Conservation (phyloP, 2,797 vertebrate species). For the Centroberyx gerrardi region DNA sequence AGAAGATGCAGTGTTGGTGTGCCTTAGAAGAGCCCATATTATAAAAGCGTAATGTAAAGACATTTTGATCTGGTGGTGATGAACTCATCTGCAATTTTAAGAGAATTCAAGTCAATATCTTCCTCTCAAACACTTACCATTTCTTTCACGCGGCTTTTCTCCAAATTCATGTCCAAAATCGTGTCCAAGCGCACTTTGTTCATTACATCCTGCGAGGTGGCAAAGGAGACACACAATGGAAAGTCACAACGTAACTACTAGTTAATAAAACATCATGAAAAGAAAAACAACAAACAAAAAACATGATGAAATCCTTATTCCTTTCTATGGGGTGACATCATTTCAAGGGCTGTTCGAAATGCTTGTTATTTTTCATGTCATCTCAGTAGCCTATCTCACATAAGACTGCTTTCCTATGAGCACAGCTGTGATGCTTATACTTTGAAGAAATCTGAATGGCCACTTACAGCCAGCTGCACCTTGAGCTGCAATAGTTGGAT, state of each 20-base stretch:
- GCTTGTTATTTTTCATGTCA: too few species aligned
- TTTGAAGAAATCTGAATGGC: background rate
- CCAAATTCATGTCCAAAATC: constrained; percentile 92
- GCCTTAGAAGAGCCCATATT: too few species aligned
- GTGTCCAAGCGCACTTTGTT: constrained; percentile 91
- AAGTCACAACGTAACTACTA: background rate
- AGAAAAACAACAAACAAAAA: background rate
- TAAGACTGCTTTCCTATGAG: too few species aligned
- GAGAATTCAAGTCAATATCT: too few species aligned
- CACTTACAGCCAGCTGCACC: constrained; percentile 91
- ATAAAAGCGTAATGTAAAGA: too few species aligned
- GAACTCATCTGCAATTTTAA: background rate
- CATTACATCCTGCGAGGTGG: constrained; percentile 90
- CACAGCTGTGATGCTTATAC: too few species aligned
- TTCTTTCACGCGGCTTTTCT: constrained; percentile 95
- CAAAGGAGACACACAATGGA: background rate
- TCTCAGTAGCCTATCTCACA: too few species aligned
- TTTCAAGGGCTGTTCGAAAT: too few species aligned
- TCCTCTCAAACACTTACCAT: constrained; percentile 90
- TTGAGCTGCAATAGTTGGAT: constrained; percentile 91
- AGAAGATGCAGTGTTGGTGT: too few species aligned
- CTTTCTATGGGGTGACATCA: too few species aligned
- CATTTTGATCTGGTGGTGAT: too few species aligned
- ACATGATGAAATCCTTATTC: background rate
- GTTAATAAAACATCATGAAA: background rate